phyloP scores from a whole-genome alignment of 2,797 vertebrate genomes.

The Glyptemys insculpta region DNA sequence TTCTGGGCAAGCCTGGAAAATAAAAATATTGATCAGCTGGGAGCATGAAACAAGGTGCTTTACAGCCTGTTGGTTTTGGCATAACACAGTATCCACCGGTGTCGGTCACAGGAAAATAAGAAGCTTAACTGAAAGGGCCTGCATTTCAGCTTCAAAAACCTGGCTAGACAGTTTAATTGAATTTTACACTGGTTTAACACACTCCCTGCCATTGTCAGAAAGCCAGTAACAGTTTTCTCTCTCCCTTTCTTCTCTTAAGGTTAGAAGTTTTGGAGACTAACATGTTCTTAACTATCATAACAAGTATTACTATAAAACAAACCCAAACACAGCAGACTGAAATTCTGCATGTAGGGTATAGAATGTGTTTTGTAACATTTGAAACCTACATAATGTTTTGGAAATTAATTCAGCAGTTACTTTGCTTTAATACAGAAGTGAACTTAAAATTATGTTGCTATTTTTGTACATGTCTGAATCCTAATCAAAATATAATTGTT shows the following conservation, averaged over 20 bases:
- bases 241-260: conserved; percentile 76
- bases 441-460: conserved; percentile 26
- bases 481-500: conserved; percentile 70
- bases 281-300: conserved; percentile 58
- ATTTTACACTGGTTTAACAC: conserved; percentile 92
- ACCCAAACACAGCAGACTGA: conserved; percentile 53
- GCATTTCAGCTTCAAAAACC: conserved; percentile 90
- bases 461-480: conserved; percentile 4
- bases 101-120: conserved; percentile 88
- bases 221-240: conserved; percentile 84
- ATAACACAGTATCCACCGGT: conserved; percentile 87
- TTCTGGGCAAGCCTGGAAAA: conserved; percentile 95
- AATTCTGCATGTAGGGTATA: not conserved
- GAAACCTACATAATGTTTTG: conserved; percentile 9
- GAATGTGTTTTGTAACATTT: conserved; percentile 52
- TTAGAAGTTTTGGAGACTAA: conserved; percentile 79
- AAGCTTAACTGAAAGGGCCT: conserved; percentile 89
- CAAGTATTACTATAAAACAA: conserved; percentile 65
- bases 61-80: conserved; percentile 90
- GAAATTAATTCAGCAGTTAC: conserved; percentile 56
- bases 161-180: conserved; percentile 91
- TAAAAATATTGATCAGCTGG: conserved; percentile 89
- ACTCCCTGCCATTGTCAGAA: conserved; percentile 87
- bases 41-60: conserved; percentile 91
- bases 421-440: conserved; percentile 13